Base-by-base conservation (phyloP, 2,888 invertebrate species). In the Rhaphigaster nebulosa region DNA sequence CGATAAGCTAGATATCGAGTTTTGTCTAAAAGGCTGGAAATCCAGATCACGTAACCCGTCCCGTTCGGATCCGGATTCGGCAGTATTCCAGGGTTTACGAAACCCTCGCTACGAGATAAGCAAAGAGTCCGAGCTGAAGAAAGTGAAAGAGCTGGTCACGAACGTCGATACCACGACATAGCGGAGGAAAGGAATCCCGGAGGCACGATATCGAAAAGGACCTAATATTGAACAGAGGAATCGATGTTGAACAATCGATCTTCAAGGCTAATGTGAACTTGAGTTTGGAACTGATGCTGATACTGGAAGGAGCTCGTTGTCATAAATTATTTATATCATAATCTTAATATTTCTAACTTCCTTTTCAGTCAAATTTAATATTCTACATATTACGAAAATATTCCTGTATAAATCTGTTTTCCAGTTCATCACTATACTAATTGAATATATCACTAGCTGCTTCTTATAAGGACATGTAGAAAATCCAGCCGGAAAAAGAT, bases 71-170 rank as follows among this genome's bases (percentile, higher is more conserved):
- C 70, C 70, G 70, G 70, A 76, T 76, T 76, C 70, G 70, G 38
- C 1, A 38, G 34, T 76, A 38, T 20, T 23, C 23, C 5, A 5
- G 8, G 70, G 70, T 76, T 76, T 76, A 76, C 70, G 70, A 76
- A 76, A 76, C 13, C 29, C 65, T 26, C 23, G 65, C 65, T 76
- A 76, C 34, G 38, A 76, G 70, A 76, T 76, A 76, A 76, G 65
- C 29, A 34, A 65, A 65, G 15, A 65, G 70, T 15, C 70, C 20
- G 34, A 20, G 10, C 34, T 2, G 70, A 76, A 76, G 70, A 76
- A 76, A 76, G 70, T 76, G 70, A 76, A 76, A 76, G 70, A 76
- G 70, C 10, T 12, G 70, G 70, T 76, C 70, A 76, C 70, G 70
- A 76, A 38, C 8, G 34, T 76, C 5, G 70, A 23, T 76, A 76